Conservation (phyloP, 2,797 vertebrate genomes). For the Eulemur coronatus region DNA sequence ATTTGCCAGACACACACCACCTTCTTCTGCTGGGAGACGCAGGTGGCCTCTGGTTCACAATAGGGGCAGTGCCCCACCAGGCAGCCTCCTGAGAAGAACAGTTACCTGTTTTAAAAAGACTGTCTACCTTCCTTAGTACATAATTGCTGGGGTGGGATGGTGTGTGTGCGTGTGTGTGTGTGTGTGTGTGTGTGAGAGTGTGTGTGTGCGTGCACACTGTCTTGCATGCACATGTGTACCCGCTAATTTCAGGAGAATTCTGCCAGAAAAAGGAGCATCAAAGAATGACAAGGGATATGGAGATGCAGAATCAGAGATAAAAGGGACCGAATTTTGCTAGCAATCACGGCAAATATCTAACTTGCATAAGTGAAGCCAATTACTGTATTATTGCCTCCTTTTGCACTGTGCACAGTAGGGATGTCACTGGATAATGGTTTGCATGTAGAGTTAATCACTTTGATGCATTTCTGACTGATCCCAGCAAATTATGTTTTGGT, state of each 20-base stretch:
- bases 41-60: neutral
- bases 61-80: no score
- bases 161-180: neutral
- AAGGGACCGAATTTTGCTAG: conserved; percentile 85
- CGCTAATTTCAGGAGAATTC: conserved; percentile 28
- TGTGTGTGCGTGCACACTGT: rapidly evolving
- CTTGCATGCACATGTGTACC: neutral
- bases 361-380: conserved; percentile 90
- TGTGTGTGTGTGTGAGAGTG: neutral
- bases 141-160: neutral
- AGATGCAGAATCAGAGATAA: conserved; percentile 81
- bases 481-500: conserved; percentile 92
- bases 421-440: conserved; percentile 91
- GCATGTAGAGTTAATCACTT: conserved; percentile 94
- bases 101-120: neutral
- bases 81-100: neutral
- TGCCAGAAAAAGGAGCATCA: conserved; percentile 62
- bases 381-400: conserved; percentile 90
- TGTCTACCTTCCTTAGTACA: neutral
- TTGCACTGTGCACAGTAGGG: conserved; percentile 91
- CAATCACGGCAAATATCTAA: conserved; percentile 88
- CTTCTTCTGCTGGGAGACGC: neutral
- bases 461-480: conserved; percentile 92
- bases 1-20: neutral
- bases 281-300: conserved; percentile 71